Percentiles rank a stretch among this genome's conserved stretches.
These are phyloP conservation scores for Telmatochromis brachygnathus DNA, from an alignment of 2,113 vertebrate genomes.

Conservation along the genomic window DNA sequence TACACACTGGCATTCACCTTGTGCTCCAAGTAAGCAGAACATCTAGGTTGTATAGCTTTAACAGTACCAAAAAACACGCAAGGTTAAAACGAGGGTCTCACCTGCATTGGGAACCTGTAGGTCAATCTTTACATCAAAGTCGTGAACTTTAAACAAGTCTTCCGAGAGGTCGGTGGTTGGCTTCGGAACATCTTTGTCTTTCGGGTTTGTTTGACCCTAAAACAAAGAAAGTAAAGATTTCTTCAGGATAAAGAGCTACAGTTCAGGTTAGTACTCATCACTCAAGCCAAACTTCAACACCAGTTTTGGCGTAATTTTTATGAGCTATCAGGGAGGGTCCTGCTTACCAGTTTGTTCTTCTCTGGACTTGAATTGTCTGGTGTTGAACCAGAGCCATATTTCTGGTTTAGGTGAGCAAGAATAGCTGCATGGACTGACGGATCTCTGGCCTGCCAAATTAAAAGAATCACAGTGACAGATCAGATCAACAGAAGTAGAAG, in stretches of 20 bases:
- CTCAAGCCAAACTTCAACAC: background rate
- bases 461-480: background rate
- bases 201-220: constrained; percentile 73
- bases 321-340: background rate
- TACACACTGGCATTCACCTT: background rate
- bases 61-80: background rate
- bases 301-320: background rate
- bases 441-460: constrained; percentile 84
- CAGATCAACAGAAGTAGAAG: background rate
- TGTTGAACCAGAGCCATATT: constrained; percentile 87
- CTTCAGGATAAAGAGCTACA: background rate
- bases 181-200: constrained; percentile 91
- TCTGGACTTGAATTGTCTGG: constrained; percentile 66
- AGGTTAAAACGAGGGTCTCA: constrained; percentile 35
- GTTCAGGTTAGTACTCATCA: background rate
- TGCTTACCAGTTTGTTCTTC: constrained; percentile 75
- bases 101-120: constrained; percentile 98
- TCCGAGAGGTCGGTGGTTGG: constrained; percentile 94
- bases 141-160: constrained; percentile 98
- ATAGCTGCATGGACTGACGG: constrained; percentile 98
- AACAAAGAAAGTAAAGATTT: background rate
- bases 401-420: constrained; percentile 94
- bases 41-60: background rate
- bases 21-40: background rate
- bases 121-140: constrained; percentile 99